Evolutionary conservation across 2,113 vertebrate genomes (phyloP), one percentile per base, ranked within the genome.

Genomic region (Erythrocebus patas): DNA sequence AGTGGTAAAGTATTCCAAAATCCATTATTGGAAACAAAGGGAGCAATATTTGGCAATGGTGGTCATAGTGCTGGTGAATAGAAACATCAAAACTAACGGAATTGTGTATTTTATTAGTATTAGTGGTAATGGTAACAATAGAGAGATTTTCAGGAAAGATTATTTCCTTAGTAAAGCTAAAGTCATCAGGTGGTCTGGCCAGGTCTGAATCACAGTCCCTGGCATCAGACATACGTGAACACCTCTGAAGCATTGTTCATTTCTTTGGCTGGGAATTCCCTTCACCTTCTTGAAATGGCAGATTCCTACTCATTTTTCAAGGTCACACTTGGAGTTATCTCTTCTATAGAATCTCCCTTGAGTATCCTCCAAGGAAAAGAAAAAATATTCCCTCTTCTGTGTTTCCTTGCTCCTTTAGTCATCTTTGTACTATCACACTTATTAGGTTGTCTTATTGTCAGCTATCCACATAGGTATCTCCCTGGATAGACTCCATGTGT

Each of bases 1-100:
- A 92, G 30, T 11, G 70, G 66, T 59, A 92, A 78, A 78, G 66
- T 81, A 93, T 76, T 73, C 30, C 25, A 61, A 96, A 96, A 86
- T 45, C 45, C n/a, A 64, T 35, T 73, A 73, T 27, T 85, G 22
- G 57, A 85, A 91, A 57, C 17, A 92, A 50, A 89, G 11, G 13
- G n/a, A 14, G 30, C 32, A n/a, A 18, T 4, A 6, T 48, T 94
- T 89, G 23, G n/a, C 16, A 75, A 22, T 35, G 5, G 27, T 88
- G 35, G 48, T 78, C 25, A 43, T 55, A 48, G 4, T 4, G 3
- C 32, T 91, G 72, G 64, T 85, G 57, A 5, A 84, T 32, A 78
- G 59, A 76, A 16, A 64, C 68, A 48, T 75, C 32, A 78, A 66
- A 94, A 55, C 14, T 73, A 40, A 85, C n/a, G n/a, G 17, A 70